Evolutionary conservation across 2,888 invertebrate genomes (phyloP), one percentile per base, ranked within the genome.

Genomic region (Apamea anceps): DNA sequence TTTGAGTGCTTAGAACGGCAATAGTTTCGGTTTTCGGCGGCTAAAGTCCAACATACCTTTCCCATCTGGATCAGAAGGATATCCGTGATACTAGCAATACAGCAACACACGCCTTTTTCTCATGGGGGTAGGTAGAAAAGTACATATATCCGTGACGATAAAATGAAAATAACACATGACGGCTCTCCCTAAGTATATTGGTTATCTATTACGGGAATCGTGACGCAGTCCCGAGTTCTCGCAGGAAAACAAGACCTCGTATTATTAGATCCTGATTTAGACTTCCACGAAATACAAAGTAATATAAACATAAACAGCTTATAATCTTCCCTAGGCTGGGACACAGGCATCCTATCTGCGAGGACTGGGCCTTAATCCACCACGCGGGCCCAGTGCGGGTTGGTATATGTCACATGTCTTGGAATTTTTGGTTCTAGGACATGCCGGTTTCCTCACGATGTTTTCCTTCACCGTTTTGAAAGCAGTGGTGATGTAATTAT

Each of bases 261-360:
- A 8, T 12, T 54, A 4, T 18, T 21, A 13, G 13, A 45, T 75
- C 51, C 57, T 18, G 18, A 57, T 73, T 81, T 73, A 66, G 48
- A 73, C 28, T 68, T 83, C 15, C 54, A 7, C 13, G 67, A 37
- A 81, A 57, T 54, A 62, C 45, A 25, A 80, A 45, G 6, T 51
- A 8, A 60, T 75, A 76, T 12, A 37, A 51, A 72, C 13, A 72
- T 32, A 71, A 42, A 42, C 12, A 57, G 3, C 25, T 25, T 57
- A 10, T 25, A 57, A 25, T 57, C 10, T 10, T 25, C 25, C 57
- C 57, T 37, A 37, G 37, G 37, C 25, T 25, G 57, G 25, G 25
- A 25, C 25, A 57, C 10, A 57, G 25, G 57, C 25, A 10, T 25
- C 25, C 57, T 57, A 3, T 25, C 10, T 10, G 25, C 25, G 51